Base-by-base conservation (phyloP, 2,797 vertebrate genomes). In the Paguma larvata region DNA sequence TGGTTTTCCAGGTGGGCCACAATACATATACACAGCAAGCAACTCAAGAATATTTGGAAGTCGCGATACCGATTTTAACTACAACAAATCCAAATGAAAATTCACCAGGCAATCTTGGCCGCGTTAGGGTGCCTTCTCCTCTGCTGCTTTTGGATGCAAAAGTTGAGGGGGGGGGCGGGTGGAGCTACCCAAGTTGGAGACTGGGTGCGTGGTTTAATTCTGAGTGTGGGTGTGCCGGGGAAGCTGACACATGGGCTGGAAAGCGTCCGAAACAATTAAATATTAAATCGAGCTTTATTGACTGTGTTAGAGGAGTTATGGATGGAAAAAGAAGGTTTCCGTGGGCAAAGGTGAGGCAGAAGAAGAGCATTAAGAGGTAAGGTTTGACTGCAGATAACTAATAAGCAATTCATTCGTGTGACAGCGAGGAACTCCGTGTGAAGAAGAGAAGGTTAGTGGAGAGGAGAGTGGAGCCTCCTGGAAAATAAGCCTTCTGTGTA, bases 91-190 rank as follows among this genome's bases (percentile, higher is more conserved):
- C 19, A 68, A 27, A 51, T 77, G 77, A 82, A 82, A 77, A 51
- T 83, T 83, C 56, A 77, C 67, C 63, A 46, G 41, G 23, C n/a
- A 6, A n/a, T 38, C 41, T 27, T 21, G 48, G 7, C 38, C 51
- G 21, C 21, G 25, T 89, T 44, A n/a, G 16, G 11, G 32, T 56
- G 72, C 12, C 53, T 38, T 5, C 44, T 91, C 19, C 44, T 91
- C 19, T 38, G 23, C 56, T 67, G 30, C 12, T 38, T 78, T 62
- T 16, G 53, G 25, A 7, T 8, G 8, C 0, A 2, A 21, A 34
- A 19, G n/a, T 2, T 15, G 38, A 0, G 38, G 3, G 0, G 2
- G 12, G 34, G 5, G 21, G 7, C 2, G 56, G 7, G 38, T 34
- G 32, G 9, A 12, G 32, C 41, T 59, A 5, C 25, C 27, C 21